phyloP scores from a whole-genome alignment of 1,140 invertebrate genomes.

The Wiebesia pumilae region DNA sequence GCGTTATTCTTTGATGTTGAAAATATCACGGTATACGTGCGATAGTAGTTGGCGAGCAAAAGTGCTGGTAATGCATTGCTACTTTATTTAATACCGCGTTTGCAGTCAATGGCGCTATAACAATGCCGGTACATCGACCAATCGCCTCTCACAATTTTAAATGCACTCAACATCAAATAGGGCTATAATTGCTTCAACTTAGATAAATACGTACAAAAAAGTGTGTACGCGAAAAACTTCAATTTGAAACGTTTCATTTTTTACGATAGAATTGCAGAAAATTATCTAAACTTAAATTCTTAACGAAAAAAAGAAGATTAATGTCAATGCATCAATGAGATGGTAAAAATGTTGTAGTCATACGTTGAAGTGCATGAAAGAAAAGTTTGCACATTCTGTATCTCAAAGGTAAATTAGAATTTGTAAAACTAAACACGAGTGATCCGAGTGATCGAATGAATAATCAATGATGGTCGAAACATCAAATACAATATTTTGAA shows the following conservation, averaged over 20 bases:
- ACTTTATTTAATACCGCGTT: neutral
- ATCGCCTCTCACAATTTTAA: neutral
- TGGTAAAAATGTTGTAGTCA: too few relatives aligned
- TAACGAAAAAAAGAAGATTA: too few relatives aligned
- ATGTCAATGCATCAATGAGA: too few relatives aligned
- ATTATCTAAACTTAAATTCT: too few relatives aligned
- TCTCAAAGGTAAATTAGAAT: too few relatives aligned
- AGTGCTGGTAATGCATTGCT: neutral
- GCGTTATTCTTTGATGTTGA: neutral
- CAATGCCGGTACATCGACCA: neutral
- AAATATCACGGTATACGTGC: neutral
- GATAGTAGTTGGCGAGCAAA: neutral
- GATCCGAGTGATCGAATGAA: too few relatives aligned
- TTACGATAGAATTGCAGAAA: too few relatives aligned
- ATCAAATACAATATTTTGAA: neutral
- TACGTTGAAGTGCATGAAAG: too few relatives aligned
- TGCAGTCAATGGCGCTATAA: neutral
- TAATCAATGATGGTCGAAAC: too few relatives aligned
- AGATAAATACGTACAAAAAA: too few relatives aligned
- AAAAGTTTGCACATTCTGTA: too few relatives aligned
- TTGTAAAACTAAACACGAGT: too few relatives aligned
- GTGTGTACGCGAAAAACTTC: neutral
- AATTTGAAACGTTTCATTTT: neutral
- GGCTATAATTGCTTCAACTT: neutral
- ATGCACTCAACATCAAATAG: neutral